A percentile compares a stretch with the other conserved stretches of the same genome.
phyloP scores from a whole-genome alignment of 2,888 invertebrate genomes.

The Neoscelio sp. region DNA sequence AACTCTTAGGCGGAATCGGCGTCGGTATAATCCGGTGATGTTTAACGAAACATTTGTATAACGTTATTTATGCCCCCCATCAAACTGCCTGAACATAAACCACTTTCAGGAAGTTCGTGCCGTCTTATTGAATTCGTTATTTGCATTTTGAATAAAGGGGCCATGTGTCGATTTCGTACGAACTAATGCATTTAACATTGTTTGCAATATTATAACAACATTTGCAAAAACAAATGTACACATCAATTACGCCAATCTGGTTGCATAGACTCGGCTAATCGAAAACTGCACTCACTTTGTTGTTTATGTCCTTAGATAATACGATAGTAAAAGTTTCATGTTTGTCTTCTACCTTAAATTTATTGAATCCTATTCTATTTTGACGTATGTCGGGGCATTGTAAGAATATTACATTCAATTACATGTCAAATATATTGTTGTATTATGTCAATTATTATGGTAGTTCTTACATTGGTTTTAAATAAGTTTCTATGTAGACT shows the following conservation, averaged over 20 bases:
- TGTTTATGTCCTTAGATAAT: constrained; percentile 26
- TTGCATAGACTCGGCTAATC: constrained; percentile 15
- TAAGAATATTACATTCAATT: background rate
- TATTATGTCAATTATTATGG: no score
- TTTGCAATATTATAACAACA: constrained; percentile 43
- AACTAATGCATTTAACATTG: constrained; percentile 13
- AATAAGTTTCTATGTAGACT: no score
- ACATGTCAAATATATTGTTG: no score
- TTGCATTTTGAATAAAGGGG: constrained; percentile 4
- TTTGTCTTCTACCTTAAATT: constrained; percentile 21
- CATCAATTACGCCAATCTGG: constrained; percentile 39
- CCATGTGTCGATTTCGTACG: no score
- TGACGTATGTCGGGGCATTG: background rate
- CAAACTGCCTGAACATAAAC: constrained; percentile 70
- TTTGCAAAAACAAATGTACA: constrained; percentile 23
- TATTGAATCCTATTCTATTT: constrained; percentile 19
- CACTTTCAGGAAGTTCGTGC: constrained; percentile 66
- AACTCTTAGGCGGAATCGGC: constrained; percentile 12
- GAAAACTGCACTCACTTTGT: constrained; percentile 28
- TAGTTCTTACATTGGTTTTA: no score
- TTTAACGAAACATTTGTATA: constrained; percentile 72
- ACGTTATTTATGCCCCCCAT: constrained; percentile 73
- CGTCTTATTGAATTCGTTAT: constrained; percentile 45
- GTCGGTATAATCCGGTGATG: constrained; percentile 64
- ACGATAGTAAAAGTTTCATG: constrained; percentile 25